phyloP scores from a whole-genome alignment of 2,888 invertebrate genomes.

The Endomychus coccineus region DNA sequence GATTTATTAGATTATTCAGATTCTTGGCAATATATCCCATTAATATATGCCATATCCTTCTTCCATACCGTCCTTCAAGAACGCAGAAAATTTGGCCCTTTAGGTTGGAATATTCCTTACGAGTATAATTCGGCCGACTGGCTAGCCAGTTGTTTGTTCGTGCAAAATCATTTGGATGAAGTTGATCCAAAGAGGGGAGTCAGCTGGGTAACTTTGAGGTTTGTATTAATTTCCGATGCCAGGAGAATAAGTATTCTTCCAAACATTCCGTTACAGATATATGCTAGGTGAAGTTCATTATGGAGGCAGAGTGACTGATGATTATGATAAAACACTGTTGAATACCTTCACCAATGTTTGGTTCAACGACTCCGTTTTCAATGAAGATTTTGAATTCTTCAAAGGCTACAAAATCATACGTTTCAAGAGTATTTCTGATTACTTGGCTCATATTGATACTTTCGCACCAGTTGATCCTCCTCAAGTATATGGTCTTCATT shows the following conservation, averaged over 20 bases:
- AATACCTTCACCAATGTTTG: constrained; percentile 70
- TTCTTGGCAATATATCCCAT: constrained; percentile 68
- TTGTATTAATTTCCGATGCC: too few relatives aligned
- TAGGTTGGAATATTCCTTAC: constrained; percentile 91
- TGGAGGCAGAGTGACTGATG: constrained; percentile 85
- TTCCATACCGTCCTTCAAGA: constrained; percentile 83
- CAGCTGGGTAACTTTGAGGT: constrained; percentile 71
- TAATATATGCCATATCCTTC: constrained; percentile 78
- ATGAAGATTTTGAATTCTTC: constrained; percentile 68
- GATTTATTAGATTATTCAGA: constrained; percentile 79
- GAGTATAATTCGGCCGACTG: constrained; percentile 87
- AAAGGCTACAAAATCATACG: constrained; percentile 66
- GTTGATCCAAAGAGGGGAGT: constrained; percentile 67
- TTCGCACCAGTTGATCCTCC: constrained; percentile 76
- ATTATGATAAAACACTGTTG: constrained; percentile 75
- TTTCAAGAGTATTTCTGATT: constrained; percentile 64
- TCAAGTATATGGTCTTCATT: constrained; percentile 80
- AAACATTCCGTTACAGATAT: constrained; percentile 60
- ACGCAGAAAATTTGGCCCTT: constrained; percentile 76
- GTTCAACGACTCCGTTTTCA: constrained; percentile 69
- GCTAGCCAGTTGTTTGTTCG: constrained; percentile 76
- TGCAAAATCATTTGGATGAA: constrained; percentile 79
- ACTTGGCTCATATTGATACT: constrained; percentile 64
- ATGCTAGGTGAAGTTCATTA: constrained; percentile 90
- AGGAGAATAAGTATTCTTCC: too few relatives aligned